Conservation (phyloP, 1,140 invertebrate species). For the Zaprionus capensis region DNA sequence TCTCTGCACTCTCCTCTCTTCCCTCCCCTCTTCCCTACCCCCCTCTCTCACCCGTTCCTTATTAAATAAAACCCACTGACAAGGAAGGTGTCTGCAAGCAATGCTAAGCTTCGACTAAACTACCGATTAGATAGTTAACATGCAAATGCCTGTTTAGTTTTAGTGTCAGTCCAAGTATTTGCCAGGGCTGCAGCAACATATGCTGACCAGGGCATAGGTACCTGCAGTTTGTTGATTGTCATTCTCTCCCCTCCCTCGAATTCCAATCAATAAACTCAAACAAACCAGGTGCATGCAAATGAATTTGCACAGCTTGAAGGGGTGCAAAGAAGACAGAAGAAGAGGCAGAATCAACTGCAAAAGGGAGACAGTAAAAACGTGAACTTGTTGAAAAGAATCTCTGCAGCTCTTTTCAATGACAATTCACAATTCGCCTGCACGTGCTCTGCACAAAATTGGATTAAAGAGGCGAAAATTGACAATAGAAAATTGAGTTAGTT, state of each 20-base stretch:
- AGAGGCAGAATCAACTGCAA: not conserved
- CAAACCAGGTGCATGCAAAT: conserved; percentile 51
- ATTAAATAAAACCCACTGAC: conserved; percentile 51
- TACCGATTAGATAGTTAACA: conserved; percentile 35
- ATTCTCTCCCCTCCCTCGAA: not conserved
- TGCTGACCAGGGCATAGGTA: not conserved
- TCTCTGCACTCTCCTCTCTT: not conserved
- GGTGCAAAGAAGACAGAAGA: not conserved
- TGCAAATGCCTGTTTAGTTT: conserved; percentile 1
- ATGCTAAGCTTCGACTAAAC: conserved; percentile 13
- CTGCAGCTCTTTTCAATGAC: conserved; percentile 19
- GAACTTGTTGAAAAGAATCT: conserved; percentile 15
- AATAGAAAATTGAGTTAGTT: not conserved
- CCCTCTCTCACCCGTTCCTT: conserved; percentile 22
- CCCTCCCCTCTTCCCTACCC: not conserved
- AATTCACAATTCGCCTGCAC: conserved; percentile 17
- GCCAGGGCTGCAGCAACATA: not conserved
- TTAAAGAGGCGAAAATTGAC: not conserved
- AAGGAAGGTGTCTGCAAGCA: conserved; percentile 42
- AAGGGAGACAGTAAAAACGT: not conserved
- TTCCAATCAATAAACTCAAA: conserved; percentile 56
- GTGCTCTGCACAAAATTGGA: conserved; percentile 9
- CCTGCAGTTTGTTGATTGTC: too few species aligned
- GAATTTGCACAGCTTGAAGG: conserved; percentile 24
- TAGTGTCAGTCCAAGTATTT: not conserved